A percentile compares a stretch with the other conserved stretches of the same genome.
Evolutionary conservation across 2,888 invertebrate genomes (phyloP).

Genomic region (Graphium colonna): DNA sequence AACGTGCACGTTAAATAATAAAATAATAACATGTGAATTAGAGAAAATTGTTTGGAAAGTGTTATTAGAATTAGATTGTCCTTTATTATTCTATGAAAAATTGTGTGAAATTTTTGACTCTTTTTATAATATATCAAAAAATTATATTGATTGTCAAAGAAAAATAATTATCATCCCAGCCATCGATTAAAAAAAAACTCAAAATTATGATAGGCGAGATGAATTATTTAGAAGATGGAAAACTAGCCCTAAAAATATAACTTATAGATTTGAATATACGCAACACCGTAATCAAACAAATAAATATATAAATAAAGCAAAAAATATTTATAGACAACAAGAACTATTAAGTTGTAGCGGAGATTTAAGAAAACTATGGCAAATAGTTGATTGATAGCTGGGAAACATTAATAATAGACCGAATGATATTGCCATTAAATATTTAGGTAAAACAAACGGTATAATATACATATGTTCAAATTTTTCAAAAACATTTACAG

Average conservation of each 20-base stretch:
- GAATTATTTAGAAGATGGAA: slow-evolving; percentile 23
- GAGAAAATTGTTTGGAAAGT: background rate
- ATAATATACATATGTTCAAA: too few species aligned
- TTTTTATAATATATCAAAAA: background rate
- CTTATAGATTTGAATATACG: slow-evolving; percentile 14
- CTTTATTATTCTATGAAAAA: background rate
- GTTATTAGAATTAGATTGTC: background rate
- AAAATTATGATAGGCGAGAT: slow-evolving; percentile 15
- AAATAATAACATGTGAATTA: too few species aligned
- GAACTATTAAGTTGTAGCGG: background rate
- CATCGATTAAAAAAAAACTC: slow-evolving; percentile 6
- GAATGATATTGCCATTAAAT: background rate
- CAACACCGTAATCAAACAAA: background rate
- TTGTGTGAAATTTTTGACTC: background rate
- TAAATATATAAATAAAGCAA: background rate
- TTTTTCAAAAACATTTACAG: slow-evolving; percentile 22
- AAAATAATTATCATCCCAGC: background rate
- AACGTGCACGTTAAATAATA: too few species aligned
- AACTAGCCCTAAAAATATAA: slow-evolving; percentile 15
- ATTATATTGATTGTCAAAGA: background rate
- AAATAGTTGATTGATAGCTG: background rate
- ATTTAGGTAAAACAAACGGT: background rate
- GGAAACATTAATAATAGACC: background rate
- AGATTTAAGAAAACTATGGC: background rate
- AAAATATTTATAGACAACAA: background rate